phyloP scores from a whole-genome alignment of 2,797 vertebrate species.

The Kryptolebias ocellatus region DNA sequence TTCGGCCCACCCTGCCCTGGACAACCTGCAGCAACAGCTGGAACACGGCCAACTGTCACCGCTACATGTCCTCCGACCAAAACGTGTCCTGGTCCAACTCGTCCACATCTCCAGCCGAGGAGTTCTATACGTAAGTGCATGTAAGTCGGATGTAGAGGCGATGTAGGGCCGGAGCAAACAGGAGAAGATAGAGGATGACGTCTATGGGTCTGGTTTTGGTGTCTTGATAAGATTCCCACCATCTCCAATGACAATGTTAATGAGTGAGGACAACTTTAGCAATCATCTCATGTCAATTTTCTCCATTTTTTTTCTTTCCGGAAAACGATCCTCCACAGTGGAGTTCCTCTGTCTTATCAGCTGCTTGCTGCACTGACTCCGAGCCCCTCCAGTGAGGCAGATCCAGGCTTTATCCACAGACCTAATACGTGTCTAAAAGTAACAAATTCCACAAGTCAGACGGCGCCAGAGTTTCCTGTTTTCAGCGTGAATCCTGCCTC shows the following conservation, averaged over 20 bases:
- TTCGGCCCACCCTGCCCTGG: constrained; percentile 91
- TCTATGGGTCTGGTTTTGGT: constrained; percentile 27
- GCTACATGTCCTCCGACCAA: constrained; percentile 88
- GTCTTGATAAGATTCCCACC: constrained; percentile 18
- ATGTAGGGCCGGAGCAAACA: constrained; percentile 9
- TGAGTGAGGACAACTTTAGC: constrained; percentile 1
- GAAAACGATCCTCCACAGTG: constrained; percentile 17
- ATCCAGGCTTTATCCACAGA: constrained; percentile 44
- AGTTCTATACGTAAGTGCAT: constrained; percentile 99
- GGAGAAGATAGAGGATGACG: constrained; percentile 13
- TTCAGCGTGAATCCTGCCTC: constrained; percentile 61
- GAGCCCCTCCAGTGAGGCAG: constrained; percentile 19
- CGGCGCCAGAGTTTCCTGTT: constrained; percentile 80
- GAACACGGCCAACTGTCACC: constrained; percentile 94
- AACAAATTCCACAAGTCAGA: constrained; percentile 62
- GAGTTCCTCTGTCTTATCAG: constrained; percentile 50
- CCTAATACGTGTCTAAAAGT: constrained; percentile 55
- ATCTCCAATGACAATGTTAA: constrained; percentile 1
- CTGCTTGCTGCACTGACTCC: constrained; percentile 21
- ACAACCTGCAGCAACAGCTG: constrained; percentile 91
- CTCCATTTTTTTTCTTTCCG: neutral
- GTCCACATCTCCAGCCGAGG: constrained; percentile 94
- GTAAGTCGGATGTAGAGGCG: constrained; percentile 77
- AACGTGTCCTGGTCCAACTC: constrained; percentile 89
- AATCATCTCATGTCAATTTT: neutral